Percentiles rank a stretch among this genome's conserved stretches.
Evolutionary conservation across 1,140 invertebrate genomes (phyloP).

Genomic region (Galendromus occidentalis): DNA sequence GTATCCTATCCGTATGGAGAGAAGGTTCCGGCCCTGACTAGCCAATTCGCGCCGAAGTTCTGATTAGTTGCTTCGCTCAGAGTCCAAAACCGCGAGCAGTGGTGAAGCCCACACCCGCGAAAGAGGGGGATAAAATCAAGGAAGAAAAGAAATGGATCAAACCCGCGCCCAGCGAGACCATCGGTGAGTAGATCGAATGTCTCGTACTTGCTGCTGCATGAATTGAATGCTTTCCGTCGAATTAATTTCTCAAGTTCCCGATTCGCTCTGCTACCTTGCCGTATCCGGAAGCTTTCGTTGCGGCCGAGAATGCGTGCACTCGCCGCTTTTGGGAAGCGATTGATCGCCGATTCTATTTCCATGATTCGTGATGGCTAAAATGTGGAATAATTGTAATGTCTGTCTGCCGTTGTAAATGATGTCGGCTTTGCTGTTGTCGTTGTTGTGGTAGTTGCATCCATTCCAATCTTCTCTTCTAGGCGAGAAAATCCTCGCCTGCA

Average conservation of each 20-base stretch:
- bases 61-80: neutral
- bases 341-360: no score
- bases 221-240: no score
- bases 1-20: no score
- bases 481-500: conserved; percentile 10
- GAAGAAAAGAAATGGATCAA: conserved; percentile 8
- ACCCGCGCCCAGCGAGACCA: neutral
- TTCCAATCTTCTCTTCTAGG: conserved; percentile 1
- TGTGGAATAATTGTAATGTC: no score
- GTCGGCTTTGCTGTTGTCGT: neutral
- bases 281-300: no score
- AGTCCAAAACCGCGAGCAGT: neutral
- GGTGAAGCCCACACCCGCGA: neutral
- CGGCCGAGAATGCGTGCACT: no score
- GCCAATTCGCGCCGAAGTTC: neutral
- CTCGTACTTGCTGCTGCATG: neutral
- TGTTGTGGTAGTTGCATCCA: neutral
- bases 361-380: no score
- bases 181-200: neutral
- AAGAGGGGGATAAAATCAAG: neutral
- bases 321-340: no score
- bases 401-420: no score
- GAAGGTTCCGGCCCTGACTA: neutral
- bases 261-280: no score
- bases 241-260: no score